A percentile compares a stretch with the other conserved stretches of the same genome.
Evolutionary conservation across 2,888 invertebrate species (phyloP).

Genomic region (Folsomia manolachei): DNA sequence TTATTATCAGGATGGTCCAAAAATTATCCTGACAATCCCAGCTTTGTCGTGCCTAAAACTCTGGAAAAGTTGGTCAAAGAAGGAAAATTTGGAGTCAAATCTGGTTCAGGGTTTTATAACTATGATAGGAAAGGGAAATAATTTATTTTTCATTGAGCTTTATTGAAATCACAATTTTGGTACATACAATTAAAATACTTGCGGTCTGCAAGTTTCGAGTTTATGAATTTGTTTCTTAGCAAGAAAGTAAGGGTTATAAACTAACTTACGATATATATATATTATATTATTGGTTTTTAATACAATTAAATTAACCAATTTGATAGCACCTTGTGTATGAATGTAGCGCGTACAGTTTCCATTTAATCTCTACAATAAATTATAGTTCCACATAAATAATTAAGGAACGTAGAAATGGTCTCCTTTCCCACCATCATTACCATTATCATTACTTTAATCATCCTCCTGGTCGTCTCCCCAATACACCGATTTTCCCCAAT

Average conservation of each 20-base stretch:
- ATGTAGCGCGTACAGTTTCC: too few species aligned
- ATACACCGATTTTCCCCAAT: background rate
- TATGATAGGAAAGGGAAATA: conserved; percentile 53
- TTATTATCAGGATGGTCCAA: conserved; percentile 57
- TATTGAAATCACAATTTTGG: background rate
- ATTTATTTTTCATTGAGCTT: background rate
- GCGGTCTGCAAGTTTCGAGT: background rate
- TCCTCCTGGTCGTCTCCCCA: conserved; percentile 12
- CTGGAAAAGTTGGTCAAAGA: conserved; percentile 59
- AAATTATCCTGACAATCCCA: conserved; percentile 57
- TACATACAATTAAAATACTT: background rate
- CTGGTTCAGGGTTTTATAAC: conserved; percentile 62
- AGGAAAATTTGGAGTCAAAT: conserved; percentile 60
- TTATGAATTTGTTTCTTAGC: background rate
- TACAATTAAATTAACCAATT: too few species aligned
- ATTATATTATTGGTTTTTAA: too few species aligned
- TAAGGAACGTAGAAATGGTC: too few species aligned
- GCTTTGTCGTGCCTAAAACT: conserved; percentile 37
- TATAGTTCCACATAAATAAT: too few species aligned
- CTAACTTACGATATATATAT: too few species aligned
- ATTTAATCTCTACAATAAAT: too few species aligned
- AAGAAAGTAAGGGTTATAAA: background rate
- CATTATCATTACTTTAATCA: too few species aligned
- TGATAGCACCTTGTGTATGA: too few species aligned
- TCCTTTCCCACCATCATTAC: too few species aligned